phyloP scores from a whole-genome alignment of 2,797 vertebrate species.

The Halcyon leucocephala region DNA sequence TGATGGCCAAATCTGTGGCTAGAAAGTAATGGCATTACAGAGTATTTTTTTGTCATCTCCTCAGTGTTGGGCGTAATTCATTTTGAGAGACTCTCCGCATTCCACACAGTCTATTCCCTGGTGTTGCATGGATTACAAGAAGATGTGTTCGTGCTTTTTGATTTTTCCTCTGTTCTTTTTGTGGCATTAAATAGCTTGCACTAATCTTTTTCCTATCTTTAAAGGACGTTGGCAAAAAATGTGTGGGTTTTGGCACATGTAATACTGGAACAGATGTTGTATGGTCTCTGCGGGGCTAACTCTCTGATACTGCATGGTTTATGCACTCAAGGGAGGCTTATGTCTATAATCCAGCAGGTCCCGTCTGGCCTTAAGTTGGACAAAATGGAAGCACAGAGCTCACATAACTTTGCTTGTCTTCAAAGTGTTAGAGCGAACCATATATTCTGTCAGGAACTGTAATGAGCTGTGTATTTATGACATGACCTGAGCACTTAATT shows the following conservation, averaged over 20 bases:
- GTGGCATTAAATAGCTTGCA: background rate
- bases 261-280: background rate
- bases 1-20: background rate
- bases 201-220: background rate
- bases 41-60: background rate
- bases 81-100: background rate
- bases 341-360: background rate
- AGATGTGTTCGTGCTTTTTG: background rate
- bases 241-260: background rate
- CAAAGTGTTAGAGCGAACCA: rapidly evolving
- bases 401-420: background rate
- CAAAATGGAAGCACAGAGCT: background rate
- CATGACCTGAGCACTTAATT: background rate
- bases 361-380: background rate
- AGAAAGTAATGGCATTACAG: background rate
- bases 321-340: background rate
- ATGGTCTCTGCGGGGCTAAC: background rate
- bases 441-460: background rate
- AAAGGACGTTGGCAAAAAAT: background rate
- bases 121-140: background rate
- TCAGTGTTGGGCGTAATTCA: background rate
- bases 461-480: background rate
- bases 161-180: background rate
- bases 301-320: background rate
- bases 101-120: background rate